Evolutionary conservation across 1,140 invertebrate genomes (phyloP), one percentile per base, ranked within the genome.

Genomic region (Chrysomallon squamiferum): DNA sequence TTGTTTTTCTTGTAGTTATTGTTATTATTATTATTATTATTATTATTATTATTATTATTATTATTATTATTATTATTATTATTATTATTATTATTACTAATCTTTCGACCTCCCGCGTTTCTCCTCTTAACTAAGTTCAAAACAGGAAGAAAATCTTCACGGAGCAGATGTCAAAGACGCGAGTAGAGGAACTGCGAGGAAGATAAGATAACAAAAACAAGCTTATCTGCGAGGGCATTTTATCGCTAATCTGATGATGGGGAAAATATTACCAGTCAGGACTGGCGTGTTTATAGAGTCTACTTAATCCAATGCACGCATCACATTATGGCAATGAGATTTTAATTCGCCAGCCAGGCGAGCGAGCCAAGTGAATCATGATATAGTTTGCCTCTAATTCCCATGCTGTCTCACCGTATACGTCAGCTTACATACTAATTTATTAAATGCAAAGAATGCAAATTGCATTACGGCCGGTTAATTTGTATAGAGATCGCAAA

Each of bases 371-470:
- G 15, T 50, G 43, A 54, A 35, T 57, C 59, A 18, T 49, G 38
- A 56, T 49, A 62, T 61, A 52, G 63, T 66, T 63, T 68, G 60
- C 38, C 22, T 47, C 27, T 27, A 54, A 52, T 59, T 61, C 66
- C 71, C 66, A 56, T 9, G 60, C 18, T 43, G 66, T 20, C 32
- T 35, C 52, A 25, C 33, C 18, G n/a, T 57, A 38, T 47, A 50
- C 47, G 61, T 54, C 63, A 67, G 67, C 61, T 65, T 73, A 73
- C 64, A 61, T 69, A 67, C 65, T 70, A 69, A 73, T 73, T 73
- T 73, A 73, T 73, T 73, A 69, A 73, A 70, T 67, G 71, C 67
- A 69, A 70, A 73, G 68, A 73, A 68, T 67, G 71, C 60, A 73
- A 73, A 73, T 73, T 68, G 71, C 67, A 73, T 73, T 73, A 73